Evolutionary conservation across 2,113 vertebrate species (phyloP).

Genomic region (Hippopotamus amphibius): DNA sequence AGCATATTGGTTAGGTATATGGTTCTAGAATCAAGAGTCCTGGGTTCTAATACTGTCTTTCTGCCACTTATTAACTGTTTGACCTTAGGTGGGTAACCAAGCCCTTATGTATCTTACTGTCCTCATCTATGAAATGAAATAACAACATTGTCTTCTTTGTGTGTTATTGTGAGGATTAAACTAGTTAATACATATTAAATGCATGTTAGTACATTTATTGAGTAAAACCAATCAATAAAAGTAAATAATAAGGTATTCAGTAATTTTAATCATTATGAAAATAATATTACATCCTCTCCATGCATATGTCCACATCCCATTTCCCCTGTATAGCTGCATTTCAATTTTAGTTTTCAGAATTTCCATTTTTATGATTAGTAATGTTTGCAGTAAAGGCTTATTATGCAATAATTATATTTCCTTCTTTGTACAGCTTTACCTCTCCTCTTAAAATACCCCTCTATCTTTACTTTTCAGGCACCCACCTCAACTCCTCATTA

Average conservation of each 20-base stretch:
- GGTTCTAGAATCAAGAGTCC: neutral
- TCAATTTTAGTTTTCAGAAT: slow-evolving; percentile 30
- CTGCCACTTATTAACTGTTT: neutral
- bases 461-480: neutral
- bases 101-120: neutral
- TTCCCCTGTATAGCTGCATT: neutral
- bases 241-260: neutral
- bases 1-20: neutral
- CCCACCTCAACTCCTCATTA: neutral
- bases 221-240: neutral
- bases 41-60: neutral
- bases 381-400: neutral
- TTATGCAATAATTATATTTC: neutral
- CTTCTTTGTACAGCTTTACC: neutral
- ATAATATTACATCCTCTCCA: neutral
- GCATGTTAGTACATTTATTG: neutral
- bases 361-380: neutral
- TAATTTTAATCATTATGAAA: neutral
- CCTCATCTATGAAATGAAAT: neutral
- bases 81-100: neutral
- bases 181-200: neutral
- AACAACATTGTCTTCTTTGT: neutral
- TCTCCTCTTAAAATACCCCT: neutral
- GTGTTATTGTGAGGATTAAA: neutral
- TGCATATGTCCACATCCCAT: neutral